phyloP scores from a whole-genome alignment of 2,797 vertebrate species.

The Atherinosoma microstoma region DNA sequence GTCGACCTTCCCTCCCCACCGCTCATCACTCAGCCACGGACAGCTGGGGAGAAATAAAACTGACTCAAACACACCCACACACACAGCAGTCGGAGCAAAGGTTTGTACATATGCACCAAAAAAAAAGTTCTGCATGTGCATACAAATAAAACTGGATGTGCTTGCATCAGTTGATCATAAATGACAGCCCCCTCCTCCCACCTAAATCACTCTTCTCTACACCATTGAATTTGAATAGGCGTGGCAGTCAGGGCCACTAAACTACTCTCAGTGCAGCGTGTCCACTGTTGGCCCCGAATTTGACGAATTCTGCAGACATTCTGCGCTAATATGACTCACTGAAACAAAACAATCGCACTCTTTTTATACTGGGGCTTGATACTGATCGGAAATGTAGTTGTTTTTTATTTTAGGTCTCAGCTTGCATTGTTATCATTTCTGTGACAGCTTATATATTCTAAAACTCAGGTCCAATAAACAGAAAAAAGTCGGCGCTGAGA shows the following conservation, averaged over 20 bases:
- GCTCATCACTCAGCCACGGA: constrained; percentile 56
- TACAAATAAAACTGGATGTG: constrained; percentile 61
- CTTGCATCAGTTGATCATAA: constrained; percentile 37
- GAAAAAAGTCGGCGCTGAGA: not conserved
- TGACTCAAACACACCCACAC: constrained; percentile 15
- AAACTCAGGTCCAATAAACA: constrained; percentile 22
- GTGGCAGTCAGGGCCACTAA: constrained; percentile 19
- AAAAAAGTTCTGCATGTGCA: not conserved
- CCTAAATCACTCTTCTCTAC: constrained; percentile 32
- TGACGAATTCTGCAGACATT: constrained; percentile 22
- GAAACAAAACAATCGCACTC: constrained; percentile 21
- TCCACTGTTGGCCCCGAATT: constrained; percentile 22
- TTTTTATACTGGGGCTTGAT: constrained; percentile 14
- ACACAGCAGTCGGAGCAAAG: constrained; percentile 10
- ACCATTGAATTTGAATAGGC: constrained; percentile 28
- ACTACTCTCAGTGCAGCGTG: constrained; percentile 7
- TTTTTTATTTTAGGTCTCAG: constrained; percentile 1
- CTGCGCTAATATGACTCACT: not conserved
- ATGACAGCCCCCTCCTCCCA: constrained; percentile 28
- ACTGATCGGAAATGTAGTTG: constrained; percentile 9
- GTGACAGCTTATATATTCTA: constrained; percentile 21
- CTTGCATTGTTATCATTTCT: constrained; percentile 11
- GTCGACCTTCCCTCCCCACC: constrained; percentile 18
- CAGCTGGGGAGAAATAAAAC: constrained; percentile 56
- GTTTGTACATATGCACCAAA: not conserved